phyloP scores from a whole-genome alignment of 1,140 invertebrate genomes.

The Solenopsis invicta region DNA sequence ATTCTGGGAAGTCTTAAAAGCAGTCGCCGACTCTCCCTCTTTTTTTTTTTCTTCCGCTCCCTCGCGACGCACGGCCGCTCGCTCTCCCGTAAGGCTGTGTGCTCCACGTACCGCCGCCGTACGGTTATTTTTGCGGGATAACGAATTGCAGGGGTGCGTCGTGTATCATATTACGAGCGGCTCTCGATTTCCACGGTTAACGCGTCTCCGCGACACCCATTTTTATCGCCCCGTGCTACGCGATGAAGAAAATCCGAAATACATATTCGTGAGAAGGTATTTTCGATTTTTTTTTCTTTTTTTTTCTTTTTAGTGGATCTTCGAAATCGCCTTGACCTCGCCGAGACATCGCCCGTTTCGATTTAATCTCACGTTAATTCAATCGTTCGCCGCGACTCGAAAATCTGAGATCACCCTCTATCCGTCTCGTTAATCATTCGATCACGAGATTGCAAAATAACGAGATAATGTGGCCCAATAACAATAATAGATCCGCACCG shows the following conservation, averaged over 20 bases:
- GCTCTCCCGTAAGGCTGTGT: no score
- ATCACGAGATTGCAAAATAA: not conserved
- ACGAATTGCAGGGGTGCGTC: conserved; percentile 5
- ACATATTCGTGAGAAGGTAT: not conserved
- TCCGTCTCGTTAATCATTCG: not conserved
- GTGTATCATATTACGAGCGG: not conserved
- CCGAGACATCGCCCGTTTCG: not conserved
- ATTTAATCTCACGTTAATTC: not conserved
- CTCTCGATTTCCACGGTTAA: conserved; percentile 7
- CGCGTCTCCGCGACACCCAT: not conserved
- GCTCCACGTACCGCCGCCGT: not conserved
- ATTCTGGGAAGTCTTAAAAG: conserved; percentile 44
- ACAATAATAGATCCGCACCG: not conserved
- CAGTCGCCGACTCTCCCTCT: not conserved
- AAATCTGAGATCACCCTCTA: not conserved
- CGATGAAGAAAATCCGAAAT: not conserved
- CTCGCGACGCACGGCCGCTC: not conserved
- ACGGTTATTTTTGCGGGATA: conserved; percentile 31
- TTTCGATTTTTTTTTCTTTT: not conserved
- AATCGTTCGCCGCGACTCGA: not conserved
- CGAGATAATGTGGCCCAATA: not conserved
- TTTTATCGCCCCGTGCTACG: not conserved
- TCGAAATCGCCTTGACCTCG: not conserved
- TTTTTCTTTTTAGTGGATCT: not conserved
- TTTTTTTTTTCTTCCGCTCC: not conserved